phyloP scores from a whole-genome alignment of 2,113 vertebrate species.

The Trematocara zebra region DNA sequence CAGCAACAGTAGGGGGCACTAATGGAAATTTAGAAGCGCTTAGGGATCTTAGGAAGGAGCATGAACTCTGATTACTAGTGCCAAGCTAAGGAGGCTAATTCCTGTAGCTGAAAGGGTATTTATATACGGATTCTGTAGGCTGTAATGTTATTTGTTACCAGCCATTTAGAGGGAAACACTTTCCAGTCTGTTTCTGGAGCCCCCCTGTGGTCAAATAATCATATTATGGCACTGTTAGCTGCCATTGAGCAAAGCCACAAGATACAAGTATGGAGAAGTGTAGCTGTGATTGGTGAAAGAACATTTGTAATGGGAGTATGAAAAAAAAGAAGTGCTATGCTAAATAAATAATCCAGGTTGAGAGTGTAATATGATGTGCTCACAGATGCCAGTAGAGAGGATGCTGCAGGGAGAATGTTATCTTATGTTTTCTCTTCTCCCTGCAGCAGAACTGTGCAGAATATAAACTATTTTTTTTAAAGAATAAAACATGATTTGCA shows the following conservation, averaged over 20 bases:
- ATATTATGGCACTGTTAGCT: neutral
- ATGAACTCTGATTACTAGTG: constrained; percentile 54
- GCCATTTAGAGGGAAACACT: neutral
- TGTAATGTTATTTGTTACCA: constrained; percentile 9
- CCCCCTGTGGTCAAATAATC: constrained; percentile 38
- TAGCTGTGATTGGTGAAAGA: neutral
- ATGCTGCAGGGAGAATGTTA: neutral
- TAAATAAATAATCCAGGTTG: neutral
- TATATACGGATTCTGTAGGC: constrained; percentile 45
- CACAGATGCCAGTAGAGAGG: neutral
- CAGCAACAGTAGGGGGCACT: constrained; percentile 44
- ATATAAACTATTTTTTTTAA: neutral
- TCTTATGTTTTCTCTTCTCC: neutral
- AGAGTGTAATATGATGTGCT: neutral
- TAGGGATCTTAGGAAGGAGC: constrained; percentile 54
- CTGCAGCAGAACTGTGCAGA: neutral
- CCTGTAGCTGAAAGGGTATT: constrained; percentile 45
- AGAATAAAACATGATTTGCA: neutral
- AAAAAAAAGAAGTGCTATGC: neutral
- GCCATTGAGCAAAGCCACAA: neutral
- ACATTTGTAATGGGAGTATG: neutral
- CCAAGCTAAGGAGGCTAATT: constrained; percentile 58
- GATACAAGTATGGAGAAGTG: neutral
- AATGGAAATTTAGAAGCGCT: constrained; percentile 59
- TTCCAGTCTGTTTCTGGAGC: constrained; percentile 12